These are phyloP conservation scores for Nephrotoma appendiculata DNA, from an alignment of 2,888 invertebrate species.

Conservation along the genomic window DNA sequence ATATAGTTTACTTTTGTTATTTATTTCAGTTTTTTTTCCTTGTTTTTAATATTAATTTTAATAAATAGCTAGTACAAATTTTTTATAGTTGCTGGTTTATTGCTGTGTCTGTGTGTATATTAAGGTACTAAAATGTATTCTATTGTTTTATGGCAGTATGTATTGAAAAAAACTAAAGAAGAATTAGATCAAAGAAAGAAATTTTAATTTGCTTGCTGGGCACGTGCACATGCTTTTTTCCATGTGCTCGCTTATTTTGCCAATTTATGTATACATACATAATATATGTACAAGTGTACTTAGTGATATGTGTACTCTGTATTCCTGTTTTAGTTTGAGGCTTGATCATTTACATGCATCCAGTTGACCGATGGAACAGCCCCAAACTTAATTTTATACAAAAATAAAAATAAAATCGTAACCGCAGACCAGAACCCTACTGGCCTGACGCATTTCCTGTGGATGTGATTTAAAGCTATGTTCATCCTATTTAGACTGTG, in stretches of 20 bases:
- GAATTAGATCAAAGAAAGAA: no score
- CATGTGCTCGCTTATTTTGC: no score
- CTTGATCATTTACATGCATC: neutral
- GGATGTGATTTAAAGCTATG: neutral
- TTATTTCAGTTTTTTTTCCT: neutral
- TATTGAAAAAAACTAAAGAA: neutral
- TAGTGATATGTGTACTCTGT: neutral
- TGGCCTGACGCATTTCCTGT: neutral
- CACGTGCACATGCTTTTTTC: no score
- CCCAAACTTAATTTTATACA: neutral
- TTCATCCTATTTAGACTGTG: neutral
- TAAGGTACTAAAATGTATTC: neutral
- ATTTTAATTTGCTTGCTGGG: no score
- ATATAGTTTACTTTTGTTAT: neutral
- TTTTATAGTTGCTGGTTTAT: neutral
- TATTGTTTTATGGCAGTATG: neutral
- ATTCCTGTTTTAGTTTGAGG: neutral
- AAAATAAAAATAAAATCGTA: neutral
- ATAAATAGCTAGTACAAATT: neutral
- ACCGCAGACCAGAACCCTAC: neutral
- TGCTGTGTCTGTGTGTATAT: neutral
- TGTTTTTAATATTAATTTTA: neutral
- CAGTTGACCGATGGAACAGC: neutral
- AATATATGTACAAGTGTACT: no score
- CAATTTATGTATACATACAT: no score